These are phyloP conservation scores for Microtus richardsoni DNA, from an alignment of 2,113 vertebrate species.

Conservation along the genomic window DNA sequence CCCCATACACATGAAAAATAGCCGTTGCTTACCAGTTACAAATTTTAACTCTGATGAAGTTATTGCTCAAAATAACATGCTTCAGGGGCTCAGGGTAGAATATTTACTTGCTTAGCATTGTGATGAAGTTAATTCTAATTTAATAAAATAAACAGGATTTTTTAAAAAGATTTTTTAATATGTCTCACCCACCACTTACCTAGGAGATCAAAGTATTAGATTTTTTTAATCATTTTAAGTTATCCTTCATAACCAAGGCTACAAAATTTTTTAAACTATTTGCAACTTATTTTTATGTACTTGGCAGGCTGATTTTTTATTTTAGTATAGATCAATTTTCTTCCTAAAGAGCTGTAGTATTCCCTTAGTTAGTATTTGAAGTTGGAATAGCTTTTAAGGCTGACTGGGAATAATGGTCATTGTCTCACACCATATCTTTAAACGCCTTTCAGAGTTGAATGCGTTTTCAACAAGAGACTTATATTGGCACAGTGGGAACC, in stretches of 20 bases:
- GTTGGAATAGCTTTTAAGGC: slow-evolving; percentile 52
- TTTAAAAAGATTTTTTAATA: background rate
- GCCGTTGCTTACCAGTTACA: background rate
- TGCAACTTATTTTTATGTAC: slow-evolving; percentile 2
- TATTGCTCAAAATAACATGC: slow-evolving; percentile 13
- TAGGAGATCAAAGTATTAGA: slow-evolving; percentile 24
- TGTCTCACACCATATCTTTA: slow-evolving; percentile 4
- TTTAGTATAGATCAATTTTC: slow-evolving; percentile 44
- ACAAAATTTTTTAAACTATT: slow-evolving; percentile 18
- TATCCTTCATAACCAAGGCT: background rate
- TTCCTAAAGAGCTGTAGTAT: slow-evolving; percentile 37
- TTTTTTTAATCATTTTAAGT: slow-evolving; percentile 11
- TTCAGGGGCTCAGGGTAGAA: background rate
- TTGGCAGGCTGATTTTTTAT: slow-evolving; percentile 55
- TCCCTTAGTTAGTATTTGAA: slow-evolving; percentile 66
- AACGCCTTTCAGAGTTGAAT: background rate
- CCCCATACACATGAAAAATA: background rate
- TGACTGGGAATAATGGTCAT: slow-evolving; percentile 38
- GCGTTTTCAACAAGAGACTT: background rate
- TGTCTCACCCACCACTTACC: slow-evolving; percentile 7
- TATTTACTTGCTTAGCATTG: background rate
- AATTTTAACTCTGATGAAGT: background rate
- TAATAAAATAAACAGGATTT: background rate
- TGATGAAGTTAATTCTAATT: slow-evolving; percentile 33
- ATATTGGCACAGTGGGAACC: background rate